A percentile compares a stretch with the other conserved stretches of the same genome.
Conservation (phyloP, 2,888 invertebrate genomes). For the Pelosia muscerda region DNA sequence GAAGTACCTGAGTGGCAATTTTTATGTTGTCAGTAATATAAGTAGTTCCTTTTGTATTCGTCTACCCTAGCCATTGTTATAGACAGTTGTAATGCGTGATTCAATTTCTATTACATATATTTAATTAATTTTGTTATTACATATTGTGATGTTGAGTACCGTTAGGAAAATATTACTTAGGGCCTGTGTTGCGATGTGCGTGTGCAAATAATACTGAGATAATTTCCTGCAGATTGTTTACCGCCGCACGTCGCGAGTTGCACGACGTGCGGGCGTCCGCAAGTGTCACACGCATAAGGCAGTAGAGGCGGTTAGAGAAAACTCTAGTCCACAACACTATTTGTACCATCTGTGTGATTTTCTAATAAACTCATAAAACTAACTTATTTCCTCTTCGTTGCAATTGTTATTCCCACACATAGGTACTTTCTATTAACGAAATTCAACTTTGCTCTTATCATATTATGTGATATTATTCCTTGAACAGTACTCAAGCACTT, state of each 20-base stretch:
- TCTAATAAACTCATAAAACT: not conserved
- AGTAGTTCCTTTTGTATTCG: conserved; percentile 30
- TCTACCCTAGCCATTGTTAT: conserved; percentile 33
- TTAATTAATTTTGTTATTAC: conserved; percentile 22
- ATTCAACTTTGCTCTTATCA: rapidly evolving
- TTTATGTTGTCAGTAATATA: conserved; percentile 5
- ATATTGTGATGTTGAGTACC: conserved; percentile 31
- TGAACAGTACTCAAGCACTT: conserved; percentile 30
- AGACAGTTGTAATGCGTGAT: conserved; percentile 25
- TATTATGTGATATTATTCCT: conserved; percentile 7
- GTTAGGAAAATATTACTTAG: conserved; percentile 5
- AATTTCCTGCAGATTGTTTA: no score
- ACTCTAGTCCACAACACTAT: not conserved
- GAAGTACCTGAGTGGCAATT: conserved; percentile 8
- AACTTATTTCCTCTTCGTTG: conserved; percentile 9
- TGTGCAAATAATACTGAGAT: no score
- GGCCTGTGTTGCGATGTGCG: no score
- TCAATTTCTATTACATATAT: conserved; percentile 4
- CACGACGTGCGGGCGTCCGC: no score
- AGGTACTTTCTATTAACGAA: conserved; percentile 14
- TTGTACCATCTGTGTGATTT: not conserved
- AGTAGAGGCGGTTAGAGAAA: not conserved
- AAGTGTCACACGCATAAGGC: no score
- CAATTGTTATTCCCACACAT: conserved; percentile 22
- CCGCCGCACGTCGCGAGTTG: no score